phyloP scores from a whole-genome alignment of 2,113 vertebrate species.

The Alouatta palliata region DNA sequence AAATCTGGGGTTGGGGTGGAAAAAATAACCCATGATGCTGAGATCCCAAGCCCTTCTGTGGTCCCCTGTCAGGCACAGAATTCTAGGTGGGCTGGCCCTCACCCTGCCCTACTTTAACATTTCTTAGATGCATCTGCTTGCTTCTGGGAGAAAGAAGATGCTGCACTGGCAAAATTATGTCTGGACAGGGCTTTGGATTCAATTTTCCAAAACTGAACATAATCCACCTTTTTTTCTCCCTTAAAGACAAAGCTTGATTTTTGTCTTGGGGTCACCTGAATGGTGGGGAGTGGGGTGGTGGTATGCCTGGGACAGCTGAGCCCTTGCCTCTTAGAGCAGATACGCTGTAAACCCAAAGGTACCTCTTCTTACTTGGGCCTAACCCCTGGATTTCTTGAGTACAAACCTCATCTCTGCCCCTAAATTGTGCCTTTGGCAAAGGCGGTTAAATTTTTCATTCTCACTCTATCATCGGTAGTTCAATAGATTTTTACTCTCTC shows the following conservation, averaged over 20 bases:
- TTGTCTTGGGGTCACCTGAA: conserved; percentile 54
- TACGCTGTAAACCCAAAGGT: neutral
- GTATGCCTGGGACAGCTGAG: neutral
- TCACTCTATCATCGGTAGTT: conserved; percentile 56
- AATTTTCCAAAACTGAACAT: conserved; percentile 73
- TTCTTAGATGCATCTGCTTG: neutral
- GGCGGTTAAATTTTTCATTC: conserved; percentile 76
- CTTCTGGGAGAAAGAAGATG: conserved; percentile 42
- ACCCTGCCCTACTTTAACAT: neutral
- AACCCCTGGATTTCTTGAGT: conserved; percentile 10
- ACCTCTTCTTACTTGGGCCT: neutral
- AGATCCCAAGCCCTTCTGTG: neutral
- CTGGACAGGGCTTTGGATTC: conserved; percentile 66
- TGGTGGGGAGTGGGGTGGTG: neutral
- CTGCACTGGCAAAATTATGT: conserved; percentile 53
- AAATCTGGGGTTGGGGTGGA: neutral
- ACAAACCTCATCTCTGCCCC: conserved; percentile 57
- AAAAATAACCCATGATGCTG: neutral
- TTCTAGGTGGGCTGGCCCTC: neutral
- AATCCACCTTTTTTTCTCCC: conserved; percentile 38
- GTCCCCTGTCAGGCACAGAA: neutral
- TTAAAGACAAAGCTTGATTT: conserved; percentile 58
- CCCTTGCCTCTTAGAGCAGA: neutral
- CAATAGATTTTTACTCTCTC: conserved; percentile 76
- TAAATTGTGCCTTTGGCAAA: conserved; percentile 59